Evolutionary conservation across 2,888 invertebrate species (phyloP).

Genomic region (Hydrotaea diabolus): DNA sequence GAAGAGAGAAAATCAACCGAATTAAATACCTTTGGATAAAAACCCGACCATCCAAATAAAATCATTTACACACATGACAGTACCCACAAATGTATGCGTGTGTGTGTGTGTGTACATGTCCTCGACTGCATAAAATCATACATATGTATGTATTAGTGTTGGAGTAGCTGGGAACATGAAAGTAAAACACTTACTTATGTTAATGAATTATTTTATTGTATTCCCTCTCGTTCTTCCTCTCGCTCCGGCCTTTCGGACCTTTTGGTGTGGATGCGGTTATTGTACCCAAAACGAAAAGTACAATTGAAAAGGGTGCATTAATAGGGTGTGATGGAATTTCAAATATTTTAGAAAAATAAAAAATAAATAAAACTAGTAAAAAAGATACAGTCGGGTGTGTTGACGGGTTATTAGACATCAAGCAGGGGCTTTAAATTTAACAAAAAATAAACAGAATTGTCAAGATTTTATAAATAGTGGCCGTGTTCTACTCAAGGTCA

Average conservation of each 20-base stretch:
- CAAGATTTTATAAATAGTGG: too few relatives aligned
- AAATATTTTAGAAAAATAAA: not conserved
- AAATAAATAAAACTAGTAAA: too few relatives aligned
- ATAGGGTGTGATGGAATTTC: not conserved
- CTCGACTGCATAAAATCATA: not conserved
- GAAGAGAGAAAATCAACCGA: too few relatives aligned
- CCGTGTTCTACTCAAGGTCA: too few relatives aligned
- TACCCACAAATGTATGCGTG: not conserved
- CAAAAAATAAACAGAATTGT: too few relatives aligned
- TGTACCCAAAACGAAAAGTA: not conserved
- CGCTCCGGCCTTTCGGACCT: too few relatives aligned
- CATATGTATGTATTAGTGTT: not conserved
- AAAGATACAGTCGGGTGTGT: too few relatives aligned
- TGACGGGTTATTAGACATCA: too few relatives aligned
- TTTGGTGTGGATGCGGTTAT: not conserved
- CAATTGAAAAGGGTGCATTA: not conserved
- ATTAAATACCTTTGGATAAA: too few relatives aligned
- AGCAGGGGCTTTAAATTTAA: too few relatives aligned
- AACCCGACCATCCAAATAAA: not conserved
- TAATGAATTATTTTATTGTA: slow-evolving; percentile 2
- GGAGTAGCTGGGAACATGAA: not conserved
- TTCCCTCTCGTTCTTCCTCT: too few relatives aligned
- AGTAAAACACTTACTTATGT: slow-evolving; percentile 2
- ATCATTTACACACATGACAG: not conserved
- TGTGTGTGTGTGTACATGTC: too few relatives aligned